A percentile compares a stretch with the other conserved stretches of the same genome.
Evolutionary conservation across 2,113 vertebrate species (phyloP).

Genomic region (Cromileptes altivelis): DNA sequence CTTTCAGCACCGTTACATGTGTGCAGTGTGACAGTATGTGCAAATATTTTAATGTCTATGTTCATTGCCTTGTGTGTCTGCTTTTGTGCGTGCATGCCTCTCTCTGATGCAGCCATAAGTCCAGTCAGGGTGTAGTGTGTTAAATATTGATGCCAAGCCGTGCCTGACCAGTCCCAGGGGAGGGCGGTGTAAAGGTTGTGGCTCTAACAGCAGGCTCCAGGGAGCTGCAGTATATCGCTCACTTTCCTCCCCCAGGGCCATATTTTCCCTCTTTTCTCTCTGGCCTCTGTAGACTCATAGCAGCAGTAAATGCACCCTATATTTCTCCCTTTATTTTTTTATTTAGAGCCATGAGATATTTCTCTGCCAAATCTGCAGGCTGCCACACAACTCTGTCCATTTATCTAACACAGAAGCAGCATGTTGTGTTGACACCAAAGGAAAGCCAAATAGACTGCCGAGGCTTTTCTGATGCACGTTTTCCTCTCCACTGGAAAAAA

Average conservation of each 20-base stretch:
- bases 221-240: slow-evolving; percentile 48
- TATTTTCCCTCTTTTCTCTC: slow-evolving; percentile 12
- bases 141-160: slow-evolving; percentile 71
- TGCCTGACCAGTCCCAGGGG: slow-evolving; percentile 53
- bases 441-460: slow-evolving; percentile 25
- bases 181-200: slow-evolving; percentile 68
- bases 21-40: not conserved
- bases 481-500: slow-evolving; percentile 24
- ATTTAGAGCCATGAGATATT: slow-evolving; percentile 47
- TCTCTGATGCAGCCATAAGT: slow-evolving; percentile 39
- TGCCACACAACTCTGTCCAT: slow-evolving; percentile 38
- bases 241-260: slow-evolving; percentile 49
- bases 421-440: slow-evolving; percentile 47
- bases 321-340: slow-evolving; percentile 29
- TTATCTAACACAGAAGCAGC: slow-evolving; percentile 38
- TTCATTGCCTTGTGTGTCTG: slow-evolving; percentile 10
- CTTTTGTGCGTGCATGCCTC: slow-evolving; percentile 10
- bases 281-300: slow-evolving; percentile 37
- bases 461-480: slow-evolving; percentile 20
- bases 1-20: slow-evolving; percentile 19
- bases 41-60: not conserved
- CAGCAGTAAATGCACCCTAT: slow-evolving; percentile 49
- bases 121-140: slow-evolving; percentile 54
- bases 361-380: slow-evolving; percentile 49
- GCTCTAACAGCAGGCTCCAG: slow-evolving; percentile 57